Percentiles rank a stretch among this genome's conserved stretches.
phyloP scores from a whole-genome alignment of 2,888 invertebrate genomes.

The Schrankia costaestrigalis region DNA sequence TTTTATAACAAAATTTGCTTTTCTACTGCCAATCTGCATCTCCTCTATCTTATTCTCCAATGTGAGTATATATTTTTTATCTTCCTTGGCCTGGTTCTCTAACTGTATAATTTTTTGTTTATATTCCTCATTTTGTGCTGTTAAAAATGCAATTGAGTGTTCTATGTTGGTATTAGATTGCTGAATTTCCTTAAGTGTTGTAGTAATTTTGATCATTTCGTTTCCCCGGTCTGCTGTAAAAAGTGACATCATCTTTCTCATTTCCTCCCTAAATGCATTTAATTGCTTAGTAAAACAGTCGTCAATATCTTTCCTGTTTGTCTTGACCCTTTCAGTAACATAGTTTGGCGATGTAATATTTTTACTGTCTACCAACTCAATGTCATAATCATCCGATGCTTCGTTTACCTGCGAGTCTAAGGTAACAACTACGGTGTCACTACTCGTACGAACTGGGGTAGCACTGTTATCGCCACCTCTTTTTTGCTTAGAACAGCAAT shows the following conservation, averaged over 20 bases:
- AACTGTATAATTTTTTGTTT: background rate
- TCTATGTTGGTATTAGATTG: background rate
- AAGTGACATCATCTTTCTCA: constrained; percentile 3
- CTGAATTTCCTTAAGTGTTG: background rate
- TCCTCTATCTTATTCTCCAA: background rate
- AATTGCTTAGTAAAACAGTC: background rate
- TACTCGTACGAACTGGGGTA: background rate
- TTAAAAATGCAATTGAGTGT: background rate
- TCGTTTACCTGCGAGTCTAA: background rate
- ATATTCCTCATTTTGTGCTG: too few species aligned
- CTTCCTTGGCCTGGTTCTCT: background rate
- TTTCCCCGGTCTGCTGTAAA: background rate
- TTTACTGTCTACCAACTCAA: too few species aligned
- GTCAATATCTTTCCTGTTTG: constrained; percentile 5
- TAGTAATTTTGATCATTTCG: background rate
- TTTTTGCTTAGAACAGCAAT: background rate
- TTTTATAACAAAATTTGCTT: too few species aligned
- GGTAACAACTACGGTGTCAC: background rate
- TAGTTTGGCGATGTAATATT: background rate
- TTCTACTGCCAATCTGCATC: background rate
- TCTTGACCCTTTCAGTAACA: constrained; percentile 1
- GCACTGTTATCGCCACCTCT: background rate
- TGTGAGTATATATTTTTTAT: background rate
- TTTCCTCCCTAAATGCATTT: constrained; percentile 4
- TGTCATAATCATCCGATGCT: too few species aligned